Evolutionary conservation across 2,113 vertebrate genomes (phyloP), one percentile per base, ranked within the genome.

Genomic region (Pseudorhombus dupliciocellatus): DNA sequence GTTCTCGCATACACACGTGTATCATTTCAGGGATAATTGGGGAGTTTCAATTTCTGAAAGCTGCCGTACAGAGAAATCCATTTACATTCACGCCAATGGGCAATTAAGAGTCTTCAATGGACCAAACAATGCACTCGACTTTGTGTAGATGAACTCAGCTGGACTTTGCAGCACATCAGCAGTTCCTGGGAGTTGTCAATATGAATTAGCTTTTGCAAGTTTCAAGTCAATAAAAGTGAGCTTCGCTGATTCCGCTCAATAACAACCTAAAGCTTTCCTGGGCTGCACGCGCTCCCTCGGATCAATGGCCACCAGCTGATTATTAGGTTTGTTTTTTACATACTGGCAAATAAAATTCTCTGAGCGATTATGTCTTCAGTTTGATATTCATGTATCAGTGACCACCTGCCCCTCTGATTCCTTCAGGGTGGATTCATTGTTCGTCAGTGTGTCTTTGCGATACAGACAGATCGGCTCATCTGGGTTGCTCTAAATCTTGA

Each of bases 391-490:
- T 15, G 31, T 22, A 34, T 62, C 25, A 57, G 42, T 51, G 28
- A 70, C 58, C 48, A 11, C 30, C 22, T 4, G 15, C 14, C 42
- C 42, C 42, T 44, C 42, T 16, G 14, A 48, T 6, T n/a, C 51
- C 44, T 50, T 65, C 21, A 52, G 57, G 8, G 0, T 3, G 40
- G 50, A 79, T 63, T 66, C 31, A 69, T 51, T 34, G 6, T 60
- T 60, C 64, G 11, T 53, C 31, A 55, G 57, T n/a, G 48, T 63
- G 55, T 65, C 67, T 70, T 65, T 63, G 65, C 54, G 66, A 71
- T 65, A 58, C 26, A 76, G 78, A 84, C 70, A 85, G 78, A 87
- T 69, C 10, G 42, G 61, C 55, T 79, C 77, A 77, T 74, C 62
- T 44, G 1, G 1, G 7, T 42, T 40, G 63, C 42, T 66, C 81